phyloP scores from a whole-genome alignment of 2,888 invertebrate species.

The Girardia tigrina region DNA sequence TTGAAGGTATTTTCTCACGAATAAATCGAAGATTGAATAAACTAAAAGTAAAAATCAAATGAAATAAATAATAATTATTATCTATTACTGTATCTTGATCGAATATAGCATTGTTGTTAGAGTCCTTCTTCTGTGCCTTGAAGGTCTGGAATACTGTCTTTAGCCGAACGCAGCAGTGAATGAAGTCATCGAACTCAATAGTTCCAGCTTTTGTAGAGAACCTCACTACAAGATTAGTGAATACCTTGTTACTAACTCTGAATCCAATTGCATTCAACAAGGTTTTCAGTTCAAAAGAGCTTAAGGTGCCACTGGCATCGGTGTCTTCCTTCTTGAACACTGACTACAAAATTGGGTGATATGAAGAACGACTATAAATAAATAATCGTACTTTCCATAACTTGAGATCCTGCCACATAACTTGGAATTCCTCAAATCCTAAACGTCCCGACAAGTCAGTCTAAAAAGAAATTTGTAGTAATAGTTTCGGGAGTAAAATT shows the following conservation, averaged over 20 bases:
- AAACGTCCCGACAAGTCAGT: conserved; percentile 71
- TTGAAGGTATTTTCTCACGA: no score
- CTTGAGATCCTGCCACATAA: conserved; percentile 65
- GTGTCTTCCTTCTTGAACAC: conserved; percentile 48
- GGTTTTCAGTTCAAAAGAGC: conserved; percentile 46
- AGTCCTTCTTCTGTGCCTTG: conserved; percentile 36
- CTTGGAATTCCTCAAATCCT: conserved; percentile 72
- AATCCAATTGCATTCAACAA: conserved; percentile 54
- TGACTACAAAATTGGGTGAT: conserved; percentile 39
- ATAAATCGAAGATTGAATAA: background rate
- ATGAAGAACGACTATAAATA: background rate
- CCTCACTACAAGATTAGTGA: conserved; percentile 74
- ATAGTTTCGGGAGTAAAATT: no score
- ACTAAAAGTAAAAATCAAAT: background rate
- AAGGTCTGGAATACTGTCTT: conserved; percentile 69
- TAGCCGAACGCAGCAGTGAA: conserved; percentile 78
- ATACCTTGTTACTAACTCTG: conserved; percentile 70
- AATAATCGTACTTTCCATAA: conserved; percentile 63
- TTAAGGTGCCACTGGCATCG: conserved; percentile 47
- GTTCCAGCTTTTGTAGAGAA: conserved; percentile 68
- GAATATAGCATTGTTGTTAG: conserved; percentile 31
- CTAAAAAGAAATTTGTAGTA: no score
- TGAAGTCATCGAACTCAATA: conserved; percentile 80
- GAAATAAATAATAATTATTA: background rate
- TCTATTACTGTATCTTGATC: conserved; percentile 33